A percentile compares a stretch with the other conserved stretches of the same genome.
Conservation (phyloP, 1,140 invertebrate species). For the Drosophila ananassae region DNA sequence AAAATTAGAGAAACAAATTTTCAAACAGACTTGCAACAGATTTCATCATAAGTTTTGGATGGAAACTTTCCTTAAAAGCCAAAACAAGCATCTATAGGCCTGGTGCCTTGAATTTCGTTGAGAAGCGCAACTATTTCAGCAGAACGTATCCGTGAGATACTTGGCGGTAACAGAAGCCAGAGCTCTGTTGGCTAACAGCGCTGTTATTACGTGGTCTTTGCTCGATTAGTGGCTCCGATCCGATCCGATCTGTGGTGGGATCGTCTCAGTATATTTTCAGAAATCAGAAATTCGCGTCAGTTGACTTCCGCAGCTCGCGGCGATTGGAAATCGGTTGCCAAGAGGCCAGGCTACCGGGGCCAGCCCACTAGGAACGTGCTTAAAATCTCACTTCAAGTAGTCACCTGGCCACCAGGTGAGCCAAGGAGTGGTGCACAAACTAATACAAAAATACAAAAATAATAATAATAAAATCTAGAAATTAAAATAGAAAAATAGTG, state of each 20-base stretch:
- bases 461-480: background rate
- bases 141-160: constrained; percentile 1
- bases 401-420: background rate
- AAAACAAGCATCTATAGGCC: too few relatives aligned
- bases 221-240: constrained; percentile 1
- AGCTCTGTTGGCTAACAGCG: constrained; percentile 26
- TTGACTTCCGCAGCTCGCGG: constrained; percentile 23
- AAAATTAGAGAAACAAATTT: too few relatives aligned
- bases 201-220: constrained; percentile 24
- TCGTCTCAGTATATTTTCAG: constrained; percentile 25
- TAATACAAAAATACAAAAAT: too few relatives aligned
- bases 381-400: background rate
- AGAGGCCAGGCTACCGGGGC: background rate
- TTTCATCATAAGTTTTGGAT: background rate
- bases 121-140: background rate
- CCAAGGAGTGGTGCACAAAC: background rate
- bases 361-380: background rate
- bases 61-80: too few relatives aligned
- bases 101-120: too few relatives aligned
- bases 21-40: background rate
- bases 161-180: background rate
- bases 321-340: constrained; percentile 3
- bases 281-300: constrained; percentile 3
- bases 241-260: background rate
- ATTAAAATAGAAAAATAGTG: background rate